Evolutionary conservation across 2,113 vertebrate genomes (phyloP).

Genomic region (Phylloscopus whistleri): DNA sequence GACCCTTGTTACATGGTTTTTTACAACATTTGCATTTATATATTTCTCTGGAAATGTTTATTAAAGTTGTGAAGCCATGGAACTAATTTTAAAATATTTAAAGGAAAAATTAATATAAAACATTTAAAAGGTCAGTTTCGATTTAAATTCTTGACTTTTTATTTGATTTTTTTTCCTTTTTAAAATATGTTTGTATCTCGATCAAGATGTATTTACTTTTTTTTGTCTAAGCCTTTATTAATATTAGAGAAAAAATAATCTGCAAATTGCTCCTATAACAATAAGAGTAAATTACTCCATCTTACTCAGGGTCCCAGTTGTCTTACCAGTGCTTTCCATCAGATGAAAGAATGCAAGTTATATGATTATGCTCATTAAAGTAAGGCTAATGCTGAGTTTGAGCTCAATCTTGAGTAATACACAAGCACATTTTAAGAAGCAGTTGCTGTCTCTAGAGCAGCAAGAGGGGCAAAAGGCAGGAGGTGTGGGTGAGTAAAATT

Average conservation of each 20-base stretch:
- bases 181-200: neutral
- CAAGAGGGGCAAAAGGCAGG: neutral
- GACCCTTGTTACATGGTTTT: neutral
- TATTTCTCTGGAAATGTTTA: neutral
- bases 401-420: neutral
- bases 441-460: neutral
- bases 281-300: neutral
- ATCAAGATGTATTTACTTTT: neutral
- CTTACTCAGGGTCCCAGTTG: neutral
- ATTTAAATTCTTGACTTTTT: neutral
- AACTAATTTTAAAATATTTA: neutral
- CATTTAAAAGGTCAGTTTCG: rapidly evolving
- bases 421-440: neutral
- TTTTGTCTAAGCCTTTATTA: neutral
- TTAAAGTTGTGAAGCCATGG: neutral
- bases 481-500: neutral
- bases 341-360: neutral
- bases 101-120: neutral
- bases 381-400: neutral
- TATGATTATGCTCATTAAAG: neutral
- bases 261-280: neutral
- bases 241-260: neutral
- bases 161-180: neutral
- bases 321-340: neutral
- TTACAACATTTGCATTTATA: neutral